Evolutionary conservation across 2,797 vertebrate genomes (phyloP), one percentile per base, ranked within the genome.

Genomic region (Cichlasoma orientale): DNA sequence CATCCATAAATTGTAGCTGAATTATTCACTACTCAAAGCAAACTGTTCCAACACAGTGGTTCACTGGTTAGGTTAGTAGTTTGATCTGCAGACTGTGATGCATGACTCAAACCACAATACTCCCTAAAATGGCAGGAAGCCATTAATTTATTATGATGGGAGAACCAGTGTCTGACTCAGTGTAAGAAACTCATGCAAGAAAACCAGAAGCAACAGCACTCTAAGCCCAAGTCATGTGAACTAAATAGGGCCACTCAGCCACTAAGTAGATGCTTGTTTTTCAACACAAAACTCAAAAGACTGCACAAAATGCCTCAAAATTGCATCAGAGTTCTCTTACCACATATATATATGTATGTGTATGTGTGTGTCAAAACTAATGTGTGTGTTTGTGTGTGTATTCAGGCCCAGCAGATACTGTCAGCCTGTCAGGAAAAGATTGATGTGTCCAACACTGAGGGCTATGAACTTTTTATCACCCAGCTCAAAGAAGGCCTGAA

Each of bases 401-500:
- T 94, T 81, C 91, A 99, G 98, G 98, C 98, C 84, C 98, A 99
- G 92, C 98, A 99, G 87, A 93, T 99, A 89, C 94, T 99, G 82
- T 98, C 96, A 54, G 98, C 98, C 66, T 99, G 98, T 88, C 91
- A 97, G 95, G 98, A 99, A 92, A 99, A 99, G 94, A 95, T 99
- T 82, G 98, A 99, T 76, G 96, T 99, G 92, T 98, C 97, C 82
- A 97, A 96, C 93, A 98, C 96, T 3, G 98, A 99, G 90, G 98
- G 98, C 81, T 99, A 98, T 63, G 98, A 99, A 91, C 95, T 97
- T 86, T 99, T 99, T 89, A 97, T 99, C 92, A 96, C 94, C 75
- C 98, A 99, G 90, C 96, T 99, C 84, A 99, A 98, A 95, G 98
- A 99, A 93, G 98, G 98, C 90, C 95, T 99, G 91, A 99, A 99